These are phyloP conservation scores for Cheilosia variabilis DNA, from an alignment of 2,888 invertebrate genomes.

Conservation along the genomic window DNA sequence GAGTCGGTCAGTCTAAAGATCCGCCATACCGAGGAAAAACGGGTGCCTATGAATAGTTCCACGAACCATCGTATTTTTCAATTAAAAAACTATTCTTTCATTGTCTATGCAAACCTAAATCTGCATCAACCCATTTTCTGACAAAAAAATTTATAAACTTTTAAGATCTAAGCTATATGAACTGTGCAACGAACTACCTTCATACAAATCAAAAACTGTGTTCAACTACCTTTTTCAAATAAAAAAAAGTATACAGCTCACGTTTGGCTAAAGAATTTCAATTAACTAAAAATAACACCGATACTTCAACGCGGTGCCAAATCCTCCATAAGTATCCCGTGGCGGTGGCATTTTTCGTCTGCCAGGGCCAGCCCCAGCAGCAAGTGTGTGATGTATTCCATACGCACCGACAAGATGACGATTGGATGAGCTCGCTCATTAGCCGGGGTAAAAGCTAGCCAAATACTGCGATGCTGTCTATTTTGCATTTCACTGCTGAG, in stretches of 20 bases:
- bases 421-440: slow-evolving; percentile 42
- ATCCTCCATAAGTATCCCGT: slow-evolving; percentile 54
- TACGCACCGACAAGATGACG: slow-evolving; percentile 51
- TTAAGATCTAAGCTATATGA: not conserved
- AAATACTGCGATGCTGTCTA: slow-evolving; percentile 15
- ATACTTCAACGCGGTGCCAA: slow-evolving; percentile 54
- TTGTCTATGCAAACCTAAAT: no score
- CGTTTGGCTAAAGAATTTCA: slow-evolving; percentile 43
- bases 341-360: slow-evolving; percentile 52
- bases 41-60: no score
- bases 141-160: slow-evolving; percentile 7
- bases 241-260: not conserved
- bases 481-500: slow-evolving; percentile 7
- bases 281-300: slow-evolving; percentile 64
- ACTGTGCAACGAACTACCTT: not conserved
- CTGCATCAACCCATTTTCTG: not conserved
- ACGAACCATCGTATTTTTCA: no score
- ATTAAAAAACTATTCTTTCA: not conserved
- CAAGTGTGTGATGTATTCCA: slow-evolving; percentile 63
- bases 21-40: no score
- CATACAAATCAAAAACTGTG: slow-evolving; percentile 19
- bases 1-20: no score
- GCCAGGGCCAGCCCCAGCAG: slow-evolving; percentile 29
- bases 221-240: slow-evolving; percentile 38
- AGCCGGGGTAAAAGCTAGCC: slow-evolving; percentile 10